Percentiles rank a stretch among this genome's conserved stretches.
Evolutionary conservation across 2,797 vertebrate species (phyloP).

Genomic region (Zenarchopterus dispar): DNA sequence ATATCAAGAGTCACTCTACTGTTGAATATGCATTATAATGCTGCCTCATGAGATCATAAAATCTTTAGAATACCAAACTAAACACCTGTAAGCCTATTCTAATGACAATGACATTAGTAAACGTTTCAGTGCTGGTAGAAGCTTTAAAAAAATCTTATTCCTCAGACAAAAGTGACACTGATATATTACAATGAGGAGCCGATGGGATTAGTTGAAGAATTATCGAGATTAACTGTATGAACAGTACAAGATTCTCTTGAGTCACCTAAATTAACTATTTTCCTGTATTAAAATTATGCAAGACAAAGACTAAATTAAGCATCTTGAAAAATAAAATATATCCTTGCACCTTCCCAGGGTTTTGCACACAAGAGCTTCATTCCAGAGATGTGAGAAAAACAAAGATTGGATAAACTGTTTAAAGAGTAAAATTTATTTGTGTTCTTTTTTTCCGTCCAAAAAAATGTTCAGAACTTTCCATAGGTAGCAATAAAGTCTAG

Average conservation of each 20-base stretch:
- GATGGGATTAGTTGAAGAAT: constrained; percentile 57
- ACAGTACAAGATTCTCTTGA: constrained; percentile 40
- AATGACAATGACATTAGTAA: constrained; percentile 20
- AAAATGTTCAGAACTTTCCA: too few species aligned
- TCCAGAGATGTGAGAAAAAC: too few species aligned
- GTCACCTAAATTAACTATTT: constrained; percentile 49
- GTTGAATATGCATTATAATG: too few species aligned
- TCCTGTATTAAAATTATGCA: constrained; percentile 3
- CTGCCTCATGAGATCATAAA: too few species aligned
- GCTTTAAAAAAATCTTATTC: constrained; percentile 45
- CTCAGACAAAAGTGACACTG: constrained; percentile 51
- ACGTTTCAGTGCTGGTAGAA: constrained; percentile 37
- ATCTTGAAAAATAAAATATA: constrained; percentile 15
- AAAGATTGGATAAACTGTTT: too few species aligned
- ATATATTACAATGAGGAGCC: constrained; percentile 46
- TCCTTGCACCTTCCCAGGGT: background rate
- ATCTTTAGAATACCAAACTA: too few species aligned
- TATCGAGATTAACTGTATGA: constrained; percentile 69
- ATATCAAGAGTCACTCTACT: too few species aligned
- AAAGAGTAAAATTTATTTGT: too few species aligned
- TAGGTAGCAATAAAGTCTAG: too few species aligned
- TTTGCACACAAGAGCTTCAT: too few species aligned
- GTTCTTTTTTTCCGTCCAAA: too few species aligned
- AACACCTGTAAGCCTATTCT: constrained; percentile 19
- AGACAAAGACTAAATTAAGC: constrained; percentile 24